Evolutionary conservation across 2,113 vertebrate species (phyloP).

Genomic region (Cinclus cinclus): DNA sequence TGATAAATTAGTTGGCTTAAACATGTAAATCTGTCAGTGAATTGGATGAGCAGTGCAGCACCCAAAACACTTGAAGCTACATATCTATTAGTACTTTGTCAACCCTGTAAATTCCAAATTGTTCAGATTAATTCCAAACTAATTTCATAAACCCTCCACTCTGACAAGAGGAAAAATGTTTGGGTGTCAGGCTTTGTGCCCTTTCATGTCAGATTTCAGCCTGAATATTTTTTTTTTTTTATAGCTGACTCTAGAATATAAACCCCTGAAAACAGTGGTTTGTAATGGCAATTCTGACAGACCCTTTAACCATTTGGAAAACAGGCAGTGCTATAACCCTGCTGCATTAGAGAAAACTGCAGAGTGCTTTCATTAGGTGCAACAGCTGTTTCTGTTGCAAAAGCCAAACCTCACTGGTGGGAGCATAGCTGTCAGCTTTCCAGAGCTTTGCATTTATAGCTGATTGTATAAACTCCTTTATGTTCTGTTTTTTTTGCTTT

Average conservation of each 20-base stretch:
- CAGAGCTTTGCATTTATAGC: conserved; percentile 52
- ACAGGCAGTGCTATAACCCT: conserved; percentile 66
- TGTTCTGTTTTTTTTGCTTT: conserved; percentile 12
- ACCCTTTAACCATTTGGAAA: conserved; percentile 59
- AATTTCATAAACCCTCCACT: conserved; percentile 6
- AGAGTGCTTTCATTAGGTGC: conserved; percentile 74
- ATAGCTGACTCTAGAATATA: conserved; percentile 13
- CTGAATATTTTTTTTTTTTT: conserved; percentile 59
- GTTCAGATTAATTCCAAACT: background rate
- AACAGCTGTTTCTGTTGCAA: conserved; percentile 76
- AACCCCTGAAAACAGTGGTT: conserved; percentile 40
- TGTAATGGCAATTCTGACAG: conserved; percentile 58
- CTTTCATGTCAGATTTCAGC: conserved; percentile 19
- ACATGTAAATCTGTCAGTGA: background rate
- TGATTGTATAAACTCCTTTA: conserved; percentile 62
- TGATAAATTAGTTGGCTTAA: conserved; percentile 4
- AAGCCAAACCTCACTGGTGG: conserved; percentile 69
- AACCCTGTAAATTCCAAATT: background rate
- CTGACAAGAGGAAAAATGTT: background rate
- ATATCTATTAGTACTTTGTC: background rate
- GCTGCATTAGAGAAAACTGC: conserved; percentile 63
- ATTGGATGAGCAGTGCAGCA: background rate
- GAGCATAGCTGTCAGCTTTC: conserved; percentile 59
- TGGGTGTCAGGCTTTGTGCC: conserved; percentile 20
- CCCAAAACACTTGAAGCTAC: background rate